Evolutionary conservation across 2,888 invertebrate species (phyloP).

Genomic region (Ophioninae sp.): DNA sequence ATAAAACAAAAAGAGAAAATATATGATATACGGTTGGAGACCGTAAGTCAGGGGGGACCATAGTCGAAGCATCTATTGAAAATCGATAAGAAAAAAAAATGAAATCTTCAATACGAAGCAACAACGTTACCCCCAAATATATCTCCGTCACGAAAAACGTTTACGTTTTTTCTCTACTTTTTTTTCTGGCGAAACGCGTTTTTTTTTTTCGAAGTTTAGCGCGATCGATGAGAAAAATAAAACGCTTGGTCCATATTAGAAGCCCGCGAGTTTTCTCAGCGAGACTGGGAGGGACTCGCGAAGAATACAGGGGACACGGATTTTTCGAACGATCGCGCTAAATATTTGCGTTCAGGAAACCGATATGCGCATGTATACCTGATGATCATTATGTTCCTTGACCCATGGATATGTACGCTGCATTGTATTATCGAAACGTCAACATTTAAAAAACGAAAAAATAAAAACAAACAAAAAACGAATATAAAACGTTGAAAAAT

Average conservation of each 20-base stretch:
- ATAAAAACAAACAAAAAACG: not conserved
- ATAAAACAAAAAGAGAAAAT: not conserved
- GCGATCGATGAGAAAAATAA: not conserved
- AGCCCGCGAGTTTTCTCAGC: not conserved
- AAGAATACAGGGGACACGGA: conserved; percentile 22
- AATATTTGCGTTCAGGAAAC: conserved; percentile 38
- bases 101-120: not conserved
- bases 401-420: conserved; percentile 52
- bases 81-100: not conserved
- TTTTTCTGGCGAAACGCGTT: not conserved
- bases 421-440: conserved; percentile 58
- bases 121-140: conserved; percentile 8
- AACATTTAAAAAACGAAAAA: conserved; percentile 35
- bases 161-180: conserved; percentile 12
- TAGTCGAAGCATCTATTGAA: conserved; percentile 25
- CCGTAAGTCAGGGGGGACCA: conserved; percentile 13
- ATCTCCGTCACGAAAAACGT: conserved; percentile 14
- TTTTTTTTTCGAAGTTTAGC: too few species aligned
- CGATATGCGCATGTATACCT: conserved; percentile 30
- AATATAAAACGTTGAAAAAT: conserved; percentile 46
- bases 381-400: conserved; percentile 59
- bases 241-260: not conserved
- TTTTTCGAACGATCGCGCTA: conserved; percentile 9
- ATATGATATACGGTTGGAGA: conserved; percentile 36
- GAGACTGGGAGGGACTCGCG: not conserved